phyloP scores from a whole-genome alignment of 1,140 invertebrate genomes.

The Sycobia sp. region DNA sequence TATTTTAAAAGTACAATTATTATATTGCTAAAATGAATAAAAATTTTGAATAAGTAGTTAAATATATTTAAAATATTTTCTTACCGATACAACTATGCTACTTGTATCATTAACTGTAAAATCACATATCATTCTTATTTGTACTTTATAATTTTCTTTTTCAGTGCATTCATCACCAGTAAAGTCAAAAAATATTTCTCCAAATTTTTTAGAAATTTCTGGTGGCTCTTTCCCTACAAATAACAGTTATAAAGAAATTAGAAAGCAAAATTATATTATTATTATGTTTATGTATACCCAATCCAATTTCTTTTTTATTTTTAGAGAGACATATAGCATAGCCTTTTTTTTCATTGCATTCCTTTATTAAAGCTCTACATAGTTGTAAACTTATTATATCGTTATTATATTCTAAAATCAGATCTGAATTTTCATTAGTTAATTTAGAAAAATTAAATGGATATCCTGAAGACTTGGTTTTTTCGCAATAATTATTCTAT shows the following conservation, averaged over 20 bases:
- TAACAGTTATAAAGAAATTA: too few relatives aligned
- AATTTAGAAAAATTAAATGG: too few relatives aligned
- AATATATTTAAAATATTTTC: conserved; percentile 32
- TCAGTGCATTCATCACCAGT: conserved; percentile 44
- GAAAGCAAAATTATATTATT: too few relatives aligned
- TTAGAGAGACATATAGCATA: conserved; percentile 46
- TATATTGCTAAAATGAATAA: conserved; percentile 39
- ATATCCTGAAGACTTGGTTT: background rate
- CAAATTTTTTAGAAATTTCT: too few relatives aligned
- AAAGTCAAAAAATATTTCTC: too few relatives aligned
- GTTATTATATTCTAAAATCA: too few relatives aligned
- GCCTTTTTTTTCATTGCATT: conserved; percentile 42
- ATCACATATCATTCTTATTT: conserved; percentile 51
- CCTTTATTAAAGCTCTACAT: conserved; percentile 43
- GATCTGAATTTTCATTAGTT: too few relatives aligned
- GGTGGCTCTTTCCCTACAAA: too few relatives aligned
- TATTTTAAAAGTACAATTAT: conserved; percentile 42
- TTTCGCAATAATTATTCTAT: too few relatives aligned
- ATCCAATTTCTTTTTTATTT: conserved; percentile 42
- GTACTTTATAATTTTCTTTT: conserved; percentile 40
- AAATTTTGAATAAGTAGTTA: conserved; percentile 16
- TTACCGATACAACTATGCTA: conserved; percentile 34
- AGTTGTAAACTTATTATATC: conserved; percentile 43
- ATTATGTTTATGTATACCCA: too few relatives aligned
- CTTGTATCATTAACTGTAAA: conserved; percentile 36